Percentiles rank a stretch among this genome's conserved stretches.
Evolutionary conservation across 1,140 invertebrate genomes (phyloP).

Genomic region (Drosophila takahashii): DNA sequence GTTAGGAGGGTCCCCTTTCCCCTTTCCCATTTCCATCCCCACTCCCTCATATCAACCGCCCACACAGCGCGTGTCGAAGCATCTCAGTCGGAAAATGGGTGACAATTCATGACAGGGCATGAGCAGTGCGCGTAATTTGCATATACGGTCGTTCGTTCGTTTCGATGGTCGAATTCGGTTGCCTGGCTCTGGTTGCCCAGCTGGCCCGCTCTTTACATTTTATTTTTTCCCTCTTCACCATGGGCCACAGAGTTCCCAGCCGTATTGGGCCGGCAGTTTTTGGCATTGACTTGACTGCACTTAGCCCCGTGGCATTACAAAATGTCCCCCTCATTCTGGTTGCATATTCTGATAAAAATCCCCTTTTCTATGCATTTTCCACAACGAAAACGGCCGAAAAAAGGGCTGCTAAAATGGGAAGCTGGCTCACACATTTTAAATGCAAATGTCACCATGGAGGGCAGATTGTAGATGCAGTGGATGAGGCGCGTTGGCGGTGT

Average conservation of each 20-base stretch:
- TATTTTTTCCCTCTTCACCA: conserved; percentile 17
- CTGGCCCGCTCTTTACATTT: conserved; percentile 23
- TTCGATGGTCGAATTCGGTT: conserved; percentile 35
- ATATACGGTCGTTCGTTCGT: conserved; percentile 60
- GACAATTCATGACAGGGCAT: conserved; percentile 77
- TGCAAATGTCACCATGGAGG: conserved; percentile 66
- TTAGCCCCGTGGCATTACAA: conserved; percentile 20
- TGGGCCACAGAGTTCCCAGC: conserved; percentile 52
- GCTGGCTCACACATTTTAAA: conserved; percentile 58
- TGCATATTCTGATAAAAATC: conserved; percentile 63
- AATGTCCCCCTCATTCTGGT: conserved; percentile 10
- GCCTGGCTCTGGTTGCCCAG: conserved; percentile 17
- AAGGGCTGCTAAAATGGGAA: conserved; percentile 25
- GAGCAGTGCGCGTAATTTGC: conserved; percentile 78
- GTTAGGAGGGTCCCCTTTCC: conserved; percentile 2
- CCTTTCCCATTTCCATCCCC: conserved; percentile 1
- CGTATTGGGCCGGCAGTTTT: conserved; percentile 57
- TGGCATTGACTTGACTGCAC: conserved; percentile 53
- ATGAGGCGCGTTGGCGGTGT: not conserved
- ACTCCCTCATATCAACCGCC: not conserved
- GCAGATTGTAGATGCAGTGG: conserved; percentile 4
- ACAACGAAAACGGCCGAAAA: conserved; percentile 21
- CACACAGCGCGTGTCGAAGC: conserved; percentile 69
- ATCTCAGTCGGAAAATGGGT: conserved; percentile 81
- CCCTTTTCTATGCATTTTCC: conserved; percentile 64